These are phyloP conservation scores for Anolis sagrei DNA, from an alignment of 2,113 vertebrate species.

Conservation along the genomic window DNA sequence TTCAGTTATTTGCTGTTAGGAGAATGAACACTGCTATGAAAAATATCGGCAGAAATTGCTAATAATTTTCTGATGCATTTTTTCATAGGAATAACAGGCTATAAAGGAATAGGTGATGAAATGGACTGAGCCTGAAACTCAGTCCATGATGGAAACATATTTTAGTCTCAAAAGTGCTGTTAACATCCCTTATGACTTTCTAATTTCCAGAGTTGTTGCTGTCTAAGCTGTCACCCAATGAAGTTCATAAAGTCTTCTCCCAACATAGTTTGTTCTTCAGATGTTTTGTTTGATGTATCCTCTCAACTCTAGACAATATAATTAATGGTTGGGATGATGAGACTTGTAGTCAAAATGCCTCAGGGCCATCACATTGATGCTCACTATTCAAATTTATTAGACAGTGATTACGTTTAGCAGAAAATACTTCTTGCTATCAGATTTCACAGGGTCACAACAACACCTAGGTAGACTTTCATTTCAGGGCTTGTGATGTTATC, in stretches of 20 bases:
- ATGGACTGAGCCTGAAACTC: too few relatives aligned
- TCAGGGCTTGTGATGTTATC: too few relatives aligned
- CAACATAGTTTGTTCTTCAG: neutral
- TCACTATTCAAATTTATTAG: neutral
- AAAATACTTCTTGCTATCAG: too few relatives aligned
- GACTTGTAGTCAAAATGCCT: neutral
- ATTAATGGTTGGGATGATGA: too few relatives aligned
- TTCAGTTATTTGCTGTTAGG: neutral
- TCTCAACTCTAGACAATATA: neutral
- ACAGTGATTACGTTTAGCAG: neutral
- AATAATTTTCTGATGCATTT: neutral
- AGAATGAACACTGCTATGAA: neutral
- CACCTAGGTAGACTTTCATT: too few relatives aligned
- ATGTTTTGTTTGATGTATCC: neutral
- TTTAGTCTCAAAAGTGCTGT: too few relatives aligned
- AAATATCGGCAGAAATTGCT: neutral
- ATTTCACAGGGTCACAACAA: too few relatives aligned
- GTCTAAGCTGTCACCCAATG: neutral
- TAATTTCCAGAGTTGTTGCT: neutral
- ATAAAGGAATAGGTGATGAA: neutral
- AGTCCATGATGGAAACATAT: too few relatives aligned
- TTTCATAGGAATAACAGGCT: accelerated
- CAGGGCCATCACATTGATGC: neutral
- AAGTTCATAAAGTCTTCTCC: neutral
- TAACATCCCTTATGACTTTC: neutral